These are phyloP conservation scores for Alviniconcha strummeri DNA, from an alignment of 2,888 invertebrate genomes.

Conservation along the genomic window DNA sequence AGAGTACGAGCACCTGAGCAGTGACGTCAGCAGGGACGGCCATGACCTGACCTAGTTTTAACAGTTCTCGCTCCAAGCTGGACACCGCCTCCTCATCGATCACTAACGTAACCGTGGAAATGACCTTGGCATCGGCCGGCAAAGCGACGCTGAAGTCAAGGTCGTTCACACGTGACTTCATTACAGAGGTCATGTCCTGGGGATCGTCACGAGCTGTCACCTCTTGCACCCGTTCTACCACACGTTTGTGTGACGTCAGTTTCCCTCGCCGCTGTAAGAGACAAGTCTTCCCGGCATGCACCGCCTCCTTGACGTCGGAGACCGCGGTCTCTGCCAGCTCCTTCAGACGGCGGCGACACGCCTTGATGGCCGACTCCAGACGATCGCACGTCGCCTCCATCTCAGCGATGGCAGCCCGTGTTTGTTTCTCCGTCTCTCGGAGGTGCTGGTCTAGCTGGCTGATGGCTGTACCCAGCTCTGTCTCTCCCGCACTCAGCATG, in stretches of 20 bases:
- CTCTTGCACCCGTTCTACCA: neutral
- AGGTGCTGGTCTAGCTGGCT: neutral
- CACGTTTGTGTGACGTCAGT: neutral
- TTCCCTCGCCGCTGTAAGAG: neutral
- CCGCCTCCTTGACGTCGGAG: conserved; percentile 3
- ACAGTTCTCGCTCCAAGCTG: neutral
- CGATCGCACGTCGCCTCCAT: neutral
- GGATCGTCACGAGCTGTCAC: neutral
- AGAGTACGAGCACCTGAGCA: neutral
- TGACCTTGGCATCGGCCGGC: neutral
- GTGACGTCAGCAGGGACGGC: neutral
- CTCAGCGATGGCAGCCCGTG: neutral
- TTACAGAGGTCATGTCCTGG: neutral
- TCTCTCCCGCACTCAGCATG: neutral
- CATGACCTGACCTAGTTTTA: neutral
- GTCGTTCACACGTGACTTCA: neutral
- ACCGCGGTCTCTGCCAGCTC: neutral
- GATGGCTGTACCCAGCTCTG: neutral
- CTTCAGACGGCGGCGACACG: conserved; percentile 4
- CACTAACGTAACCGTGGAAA: neutral
- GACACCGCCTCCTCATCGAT: neutral
- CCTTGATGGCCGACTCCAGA: neutral
- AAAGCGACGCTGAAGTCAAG: neutral
- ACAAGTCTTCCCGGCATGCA: neutral
- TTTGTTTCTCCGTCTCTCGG: neutral